Percentiles rank a stretch among this genome's conserved stretches.
phyloP scores from a whole-genome alignment of 2,888 invertebrate species.

The Callosobruchus maculatus region DNA sequence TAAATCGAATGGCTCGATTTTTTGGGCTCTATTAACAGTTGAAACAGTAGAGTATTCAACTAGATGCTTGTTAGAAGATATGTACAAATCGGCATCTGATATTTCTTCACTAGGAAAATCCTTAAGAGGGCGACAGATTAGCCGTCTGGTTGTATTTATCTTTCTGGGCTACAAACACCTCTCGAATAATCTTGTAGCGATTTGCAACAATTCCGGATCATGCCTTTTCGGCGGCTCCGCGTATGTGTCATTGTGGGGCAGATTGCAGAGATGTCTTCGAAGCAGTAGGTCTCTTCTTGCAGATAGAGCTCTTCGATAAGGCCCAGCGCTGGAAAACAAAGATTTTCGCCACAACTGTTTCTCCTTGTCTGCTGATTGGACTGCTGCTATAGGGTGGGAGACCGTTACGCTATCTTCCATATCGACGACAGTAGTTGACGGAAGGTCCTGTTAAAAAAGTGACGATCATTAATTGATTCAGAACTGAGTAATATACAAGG shows the following conservation, averaged over 20 bases:
- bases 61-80: neutral
- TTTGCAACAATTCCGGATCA: conserved; percentile 44
- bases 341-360: conserved; percentile 59
- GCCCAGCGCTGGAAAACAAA: conserved; percentile 67
- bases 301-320: conserved; percentile 72
- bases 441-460: neutral
- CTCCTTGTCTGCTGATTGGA: conserved; percentile 61
- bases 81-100: neutral
- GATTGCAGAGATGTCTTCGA: conserved; percentile 64
- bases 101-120: neutral
- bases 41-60: neutral
- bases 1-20: neutral
- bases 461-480: too few species aligned
- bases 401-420: conserved; percentile 28
- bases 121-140: neutral
- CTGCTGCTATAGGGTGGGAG: conserved; percentile 55
- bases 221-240: conserved; percentile 46
- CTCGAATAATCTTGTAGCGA: conserved; percentile 44
- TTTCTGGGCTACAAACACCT: conserved; percentile 34
- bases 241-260: conserved; percentile 59
- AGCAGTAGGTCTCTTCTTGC: conserved; percentile 76
- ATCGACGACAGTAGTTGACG: neutral
- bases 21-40: neutral
- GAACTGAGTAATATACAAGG: too few species aligned
- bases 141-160: neutral